Evolutionary conservation across 2,797 vertebrate genomes (phyloP).

Genomic region (Enteromius trimaculatus): DNA sequence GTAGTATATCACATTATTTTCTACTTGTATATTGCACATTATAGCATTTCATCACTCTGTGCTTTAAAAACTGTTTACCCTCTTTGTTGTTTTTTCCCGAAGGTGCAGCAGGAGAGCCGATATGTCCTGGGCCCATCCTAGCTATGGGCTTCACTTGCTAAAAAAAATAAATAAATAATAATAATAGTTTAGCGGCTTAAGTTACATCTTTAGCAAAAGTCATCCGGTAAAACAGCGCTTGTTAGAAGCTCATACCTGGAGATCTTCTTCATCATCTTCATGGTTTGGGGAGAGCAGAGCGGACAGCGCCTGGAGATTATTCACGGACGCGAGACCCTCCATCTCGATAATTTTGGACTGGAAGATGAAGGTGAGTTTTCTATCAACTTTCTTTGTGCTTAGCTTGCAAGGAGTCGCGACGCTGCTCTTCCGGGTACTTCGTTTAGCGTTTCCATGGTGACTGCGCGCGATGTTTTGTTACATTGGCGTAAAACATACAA

Average conservation of each 20-base stretch:
- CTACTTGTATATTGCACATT: background rate
- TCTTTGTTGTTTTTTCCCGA: conserved; percentile 10
- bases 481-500: background rate
- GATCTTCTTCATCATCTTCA: conserved; percentile 35
- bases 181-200: background rate
- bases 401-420: background rate
- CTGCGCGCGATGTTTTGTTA: background rate
- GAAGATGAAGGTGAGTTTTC: background rate
- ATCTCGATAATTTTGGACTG: background rate
- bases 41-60: background rate
- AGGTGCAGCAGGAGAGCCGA: conserved; percentile 25
- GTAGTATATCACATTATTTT: no score
- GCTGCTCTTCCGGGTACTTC: background rate
- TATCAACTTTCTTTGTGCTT: background rate
- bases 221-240: background rate
- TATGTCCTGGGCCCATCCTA: conserved; percentile 52
- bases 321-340: conserved; percentile 9
- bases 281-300: background rate
- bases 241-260: background rate
- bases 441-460: conserved; percentile 33
- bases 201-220: background rate
- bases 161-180: background rate
- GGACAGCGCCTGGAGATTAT: conserved; percentile 30
- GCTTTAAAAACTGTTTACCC: conserved; percentile 20
- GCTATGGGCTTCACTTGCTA: conserved; percentile 27